Conservation (phyloP, 92 coral and sea anemone species). For the Palythoa grandis region DNA sequence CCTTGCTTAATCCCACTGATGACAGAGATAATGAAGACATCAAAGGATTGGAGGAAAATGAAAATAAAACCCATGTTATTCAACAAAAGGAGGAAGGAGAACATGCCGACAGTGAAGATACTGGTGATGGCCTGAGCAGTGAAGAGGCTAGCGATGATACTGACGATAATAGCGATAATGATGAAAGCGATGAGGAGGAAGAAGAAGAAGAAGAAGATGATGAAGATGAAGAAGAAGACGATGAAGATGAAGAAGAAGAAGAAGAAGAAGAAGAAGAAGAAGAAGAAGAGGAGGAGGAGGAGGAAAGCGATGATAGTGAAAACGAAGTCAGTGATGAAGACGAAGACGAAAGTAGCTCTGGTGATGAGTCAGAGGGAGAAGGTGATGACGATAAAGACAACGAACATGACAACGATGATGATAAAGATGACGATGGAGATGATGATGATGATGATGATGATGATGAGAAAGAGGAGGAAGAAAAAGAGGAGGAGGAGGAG, state of each 20-base stretch:
- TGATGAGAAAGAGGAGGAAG: not conserved
- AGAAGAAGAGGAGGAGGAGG: not conserved
- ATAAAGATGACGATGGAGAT: not conserved
- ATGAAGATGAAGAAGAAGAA: not conserved
- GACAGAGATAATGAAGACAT: not conserved
- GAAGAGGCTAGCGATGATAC: not conserved
- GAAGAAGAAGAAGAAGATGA: not conserved
- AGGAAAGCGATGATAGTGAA: slow-evolving; percentile 10
- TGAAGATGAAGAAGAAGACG: not conserved
- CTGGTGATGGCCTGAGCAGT: not conserved
- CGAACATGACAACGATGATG: not conserved
- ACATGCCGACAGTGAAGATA: not conserved
- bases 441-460: not conserved
- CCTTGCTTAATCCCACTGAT: not conserved
- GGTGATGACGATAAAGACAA: not conserved
- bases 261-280: not conserved
- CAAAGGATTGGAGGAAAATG: not conserved
- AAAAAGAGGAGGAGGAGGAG: not conserved
- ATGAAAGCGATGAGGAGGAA: not conserved
- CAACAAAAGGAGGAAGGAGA: not conserved
- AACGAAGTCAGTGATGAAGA: not conserved
- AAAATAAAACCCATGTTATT: not conserved
- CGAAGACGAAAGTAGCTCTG: not conserved
- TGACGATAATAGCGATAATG: not conserved
- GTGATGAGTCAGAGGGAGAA: not conserved